A percentile compares a stretch with the other conserved stretches of the same genome.
These are phyloP conservation scores for Liasis olivaceus DNA, from an alignment of 2,797 vertebrate species.

Conservation along the genomic window DNA sequence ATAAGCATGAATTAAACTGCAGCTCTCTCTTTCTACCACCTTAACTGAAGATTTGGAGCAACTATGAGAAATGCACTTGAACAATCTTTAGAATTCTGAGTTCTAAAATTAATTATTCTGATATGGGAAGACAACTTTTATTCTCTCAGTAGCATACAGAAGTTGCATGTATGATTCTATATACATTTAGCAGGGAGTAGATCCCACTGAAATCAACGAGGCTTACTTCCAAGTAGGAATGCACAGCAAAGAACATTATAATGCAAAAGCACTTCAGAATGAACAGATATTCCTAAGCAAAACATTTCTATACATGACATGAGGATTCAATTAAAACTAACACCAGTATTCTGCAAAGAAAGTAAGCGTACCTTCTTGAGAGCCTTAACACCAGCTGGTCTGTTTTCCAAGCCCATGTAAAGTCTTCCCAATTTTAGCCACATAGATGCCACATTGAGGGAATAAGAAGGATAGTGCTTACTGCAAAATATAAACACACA, in stretches of 20 bases:
- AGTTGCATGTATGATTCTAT: neutral
- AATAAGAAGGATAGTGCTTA: constrained; percentile 88
- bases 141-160: neutral
- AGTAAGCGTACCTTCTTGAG: constrained; percentile 85
- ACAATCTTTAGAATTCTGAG: neutral
- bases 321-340: neutral
- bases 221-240: neutral
- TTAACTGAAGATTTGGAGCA: neutral
- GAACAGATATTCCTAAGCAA: neutral
- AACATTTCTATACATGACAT: neutral
- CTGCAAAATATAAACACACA: constrained; percentile 67
- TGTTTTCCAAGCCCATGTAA: constrained; percentile 82
- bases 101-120: neutral
- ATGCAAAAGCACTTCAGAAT: neutral
- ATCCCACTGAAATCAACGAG: neutral
- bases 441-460: constrained; percentile 94
- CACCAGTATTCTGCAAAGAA: constrained; percentile 20
- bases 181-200: neutral
- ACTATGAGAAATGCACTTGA: neutral
- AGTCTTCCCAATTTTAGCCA: constrained; percentile 92
- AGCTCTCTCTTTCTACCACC: neutral
- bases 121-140: neutral
- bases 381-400: constrained; percentile 72
- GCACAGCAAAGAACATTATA: neutral
- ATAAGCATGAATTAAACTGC: neutral